Conservation (phyloP, 2,797 vertebrate genomes). For the Eurystomus glaucurus region DNA sequence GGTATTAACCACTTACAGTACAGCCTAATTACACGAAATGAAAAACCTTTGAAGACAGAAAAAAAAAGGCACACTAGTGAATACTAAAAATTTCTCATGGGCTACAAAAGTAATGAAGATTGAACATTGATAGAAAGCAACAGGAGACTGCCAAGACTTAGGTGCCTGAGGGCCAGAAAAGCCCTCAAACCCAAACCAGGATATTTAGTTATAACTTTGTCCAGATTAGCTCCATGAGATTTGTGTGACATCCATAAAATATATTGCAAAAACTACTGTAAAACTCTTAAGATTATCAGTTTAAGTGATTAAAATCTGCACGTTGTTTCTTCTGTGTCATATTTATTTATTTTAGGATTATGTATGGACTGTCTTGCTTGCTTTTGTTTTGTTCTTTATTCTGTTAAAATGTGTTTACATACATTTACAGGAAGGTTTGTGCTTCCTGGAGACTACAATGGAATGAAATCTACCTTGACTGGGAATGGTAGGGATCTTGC, state of each 20-base stretch:
- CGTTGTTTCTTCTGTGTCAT: neutral
- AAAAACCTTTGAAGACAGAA: neutral
- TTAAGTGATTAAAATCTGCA: neutral
- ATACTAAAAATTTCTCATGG: neutral
- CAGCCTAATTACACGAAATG: neutral
- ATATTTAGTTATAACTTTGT: neutral
- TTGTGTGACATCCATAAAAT: neutral
- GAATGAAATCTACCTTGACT: neutral
- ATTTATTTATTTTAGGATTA: neutral
- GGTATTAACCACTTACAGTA: neutral
- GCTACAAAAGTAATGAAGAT: constrained; percentile 14
- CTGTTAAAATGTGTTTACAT: neutral
- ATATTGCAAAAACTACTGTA: neutral
- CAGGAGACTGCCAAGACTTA: neutral
- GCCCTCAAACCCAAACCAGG: neutral
- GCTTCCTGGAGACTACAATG: neutral
- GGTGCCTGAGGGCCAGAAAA: constrained; percentile 28
- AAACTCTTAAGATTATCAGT: neutral
- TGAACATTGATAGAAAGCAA: constrained; percentile 23
- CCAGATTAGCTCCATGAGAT: constrained; percentile 9
- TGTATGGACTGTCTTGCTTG: neutral
- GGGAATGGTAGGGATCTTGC: neutral
- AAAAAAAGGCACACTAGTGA: neutral
- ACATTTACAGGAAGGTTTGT: neutral
- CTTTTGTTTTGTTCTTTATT: constrained; percentile 9